Conservation (phyloP, 2,113 vertebrate species). For the Bufo bufo region DNA sequence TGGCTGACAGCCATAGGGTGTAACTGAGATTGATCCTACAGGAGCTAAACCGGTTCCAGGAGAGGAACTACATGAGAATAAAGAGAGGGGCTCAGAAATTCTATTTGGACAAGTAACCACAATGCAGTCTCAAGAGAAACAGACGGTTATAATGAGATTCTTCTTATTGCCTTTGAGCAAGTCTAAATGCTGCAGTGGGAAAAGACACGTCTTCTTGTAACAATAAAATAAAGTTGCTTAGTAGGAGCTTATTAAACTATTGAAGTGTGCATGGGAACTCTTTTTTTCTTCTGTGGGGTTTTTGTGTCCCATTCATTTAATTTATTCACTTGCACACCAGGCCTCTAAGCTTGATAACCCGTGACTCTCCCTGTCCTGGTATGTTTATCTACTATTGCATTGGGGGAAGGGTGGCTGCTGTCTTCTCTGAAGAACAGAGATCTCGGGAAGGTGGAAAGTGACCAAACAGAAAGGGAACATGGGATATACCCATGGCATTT, state of each 20-base stretch:
- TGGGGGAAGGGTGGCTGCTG: constrained; percentile 30
- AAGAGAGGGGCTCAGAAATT: not conserved
- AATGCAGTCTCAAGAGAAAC: not conserved
- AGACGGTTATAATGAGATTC: constrained; percentile 2
- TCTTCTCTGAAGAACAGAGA: not conserved
- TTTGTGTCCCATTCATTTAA: constrained; percentile 34
- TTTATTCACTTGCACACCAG: constrained; percentile 8
- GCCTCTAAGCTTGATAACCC: constrained; percentile 18
- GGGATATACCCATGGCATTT: not conserved
- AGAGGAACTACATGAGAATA: constrained; percentile 10
- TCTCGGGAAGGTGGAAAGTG: not conserved
- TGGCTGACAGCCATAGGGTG: constrained; percentile 54
- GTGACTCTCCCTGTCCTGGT: constrained; percentile 18
- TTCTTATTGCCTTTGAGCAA: constrained; percentile 4
- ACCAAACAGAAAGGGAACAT: not conserved
- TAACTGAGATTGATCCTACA: constrained; percentile 46
- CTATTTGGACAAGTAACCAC: constrained; percentile 28
- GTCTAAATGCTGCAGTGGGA: constrained; percentile 30
- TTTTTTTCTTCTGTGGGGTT: not conserved
- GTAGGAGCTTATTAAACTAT: constrained; percentile 43
- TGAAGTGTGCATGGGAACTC: constrained; percentile 26
- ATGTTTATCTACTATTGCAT: not conserved
- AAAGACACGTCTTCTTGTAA: constrained; percentile 19
- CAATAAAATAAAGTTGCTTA: constrained; percentile 41
- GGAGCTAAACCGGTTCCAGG: constrained; percentile 48